Evolutionary conservation across 2,888 invertebrate species (phyloP).

Genomic region (Zaprionus bogoriensis): DNA sequence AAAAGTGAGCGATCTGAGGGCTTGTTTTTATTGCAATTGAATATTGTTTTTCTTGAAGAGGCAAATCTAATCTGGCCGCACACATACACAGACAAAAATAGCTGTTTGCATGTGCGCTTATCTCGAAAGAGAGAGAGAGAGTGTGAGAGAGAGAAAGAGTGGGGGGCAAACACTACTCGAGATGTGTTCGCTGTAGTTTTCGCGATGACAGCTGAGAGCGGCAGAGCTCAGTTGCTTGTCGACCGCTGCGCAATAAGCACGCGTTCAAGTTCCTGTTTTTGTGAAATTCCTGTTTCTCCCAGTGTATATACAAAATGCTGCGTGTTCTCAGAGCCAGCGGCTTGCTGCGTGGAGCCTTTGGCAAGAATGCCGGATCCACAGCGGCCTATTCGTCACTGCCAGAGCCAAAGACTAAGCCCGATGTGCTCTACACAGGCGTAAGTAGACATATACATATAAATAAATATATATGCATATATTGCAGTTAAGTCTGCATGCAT

Average conservation of each 20-base stretch:
- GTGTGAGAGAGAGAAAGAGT: constrained; percentile 2
- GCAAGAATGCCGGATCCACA: constrained; percentile 50
- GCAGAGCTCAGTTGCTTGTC: constrained; percentile 32
- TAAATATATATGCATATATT: no score
- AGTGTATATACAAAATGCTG: constrained; percentile 61
- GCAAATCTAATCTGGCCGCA: not conserved
- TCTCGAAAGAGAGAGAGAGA: constrained; percentile 2
- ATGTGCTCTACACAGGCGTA: constrained; percentile 91
- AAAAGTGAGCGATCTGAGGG: no score
- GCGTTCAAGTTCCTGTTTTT: constrained; percentile 4
- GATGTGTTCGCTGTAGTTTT: constrained; percentile 9
- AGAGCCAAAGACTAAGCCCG: constrained; percentile 87
- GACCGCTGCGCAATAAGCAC: constrained; percentile 38
- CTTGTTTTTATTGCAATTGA: no score
- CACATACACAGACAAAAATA: not conserved
- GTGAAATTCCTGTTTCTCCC: not conserved
- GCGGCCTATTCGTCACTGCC: constrained; percentile 84
- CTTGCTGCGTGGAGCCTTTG: constrained; percentile 53
- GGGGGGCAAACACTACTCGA: constrained; percentile 2
- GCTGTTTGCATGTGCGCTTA: no score
- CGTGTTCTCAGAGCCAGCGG: constrained; percentile 66
- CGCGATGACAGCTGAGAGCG: constrained; percentile 3
- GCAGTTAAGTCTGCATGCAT: no score
- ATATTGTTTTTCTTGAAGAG: no score
- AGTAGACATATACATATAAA: constrained; percentile 77